Evolutionary conservation across 2,113 vertebrate species (phyloP), one percentile per base, ranked within the genome.

Genomic region (Gymnorhina tibicen): DNA sequence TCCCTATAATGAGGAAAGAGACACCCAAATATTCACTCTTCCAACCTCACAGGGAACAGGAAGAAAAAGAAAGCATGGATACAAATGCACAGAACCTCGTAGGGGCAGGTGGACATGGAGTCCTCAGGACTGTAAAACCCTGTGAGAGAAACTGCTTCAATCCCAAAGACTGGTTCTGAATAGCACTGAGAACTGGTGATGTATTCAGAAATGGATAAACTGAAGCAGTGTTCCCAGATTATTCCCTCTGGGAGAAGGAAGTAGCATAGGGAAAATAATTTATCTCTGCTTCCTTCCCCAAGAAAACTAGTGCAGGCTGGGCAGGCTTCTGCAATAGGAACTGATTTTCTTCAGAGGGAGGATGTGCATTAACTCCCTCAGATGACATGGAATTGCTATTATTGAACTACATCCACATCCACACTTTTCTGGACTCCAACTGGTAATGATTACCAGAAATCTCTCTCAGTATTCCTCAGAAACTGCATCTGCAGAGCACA

Each of bases 51-150:
- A 64, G 24, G 44, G 30, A 87, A 87, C 3, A 46, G 28, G 11
- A 5, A n/a, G 22, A 58, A 53, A 82, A 42, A 74, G 5, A 23
- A 72, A 47, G 27, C 3, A 16, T 10, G 63, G 50, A 49, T 53
- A 15, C 7, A 85, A 81, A 78, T 0, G 7, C 19, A 55, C 1
- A n/a, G 47, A 74, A 20, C 32, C 32, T 70, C 0, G 0, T 9
- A 35, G 50, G 67, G 35, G 77, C 32, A 42, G 46, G 55, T 13
- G 39, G 66, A 10, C 35, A 39, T 0, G 7, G 35, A 62, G 30
- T 5, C 5, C 19, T 62, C 10, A 1, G 35, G 30, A 19, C 22
- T 76, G 41, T 18, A 85, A 68, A 78, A 67, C 11, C 35, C 39
- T 91, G 47, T 1, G 2, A 56, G 7, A 88, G 11, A 87, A 60